Evolutionary conservation across 1,140 invertebrate species (phyloP), one percentile per base, ranked within the genome.

Genomic region (Panagrolaimus sp.): DNA sequence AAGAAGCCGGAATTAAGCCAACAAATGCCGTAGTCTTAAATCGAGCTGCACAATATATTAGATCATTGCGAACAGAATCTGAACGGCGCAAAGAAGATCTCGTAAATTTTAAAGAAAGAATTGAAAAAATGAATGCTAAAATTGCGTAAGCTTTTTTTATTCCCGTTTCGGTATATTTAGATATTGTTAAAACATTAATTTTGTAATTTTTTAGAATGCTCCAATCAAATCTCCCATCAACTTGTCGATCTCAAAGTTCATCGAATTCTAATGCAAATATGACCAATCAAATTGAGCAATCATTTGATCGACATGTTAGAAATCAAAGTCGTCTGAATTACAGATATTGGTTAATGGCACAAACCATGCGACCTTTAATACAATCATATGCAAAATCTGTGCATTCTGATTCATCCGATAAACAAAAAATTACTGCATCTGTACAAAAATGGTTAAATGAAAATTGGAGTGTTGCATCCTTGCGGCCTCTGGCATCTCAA

Each of bases 21-120:
- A 76, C 75, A n/a, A 76, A 76, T 75, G 75, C 75, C 2, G 75
- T 76, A 6, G 75, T 76, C 1, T 66, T 76, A 14, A 76, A 76
- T 66, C 44, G 75, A 38, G 75, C 72, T 10, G 75, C 67, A 10
- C 76, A 78, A 43, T 72, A 76, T 69, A 76, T 76, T 62, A 24
- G 74, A 45, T 43, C 63, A n/a, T 62, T 76, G 58, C 66, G 52
- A 58, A 26, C 52, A 21, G 52, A 58, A 17, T 58, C 52, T 12
- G 52, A 58, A 28, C 21, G 52, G 52, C 28, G 28, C 15, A 58
- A 58, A 17, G 52, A 58, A n/a, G 52, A 58, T 21, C 21, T 58
- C 5, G 21, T 58, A 12, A 58, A 58, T 21, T 58, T 58, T 28
- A 58, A 58, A 21, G 52, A 58, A n/a, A 58, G 28, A 28, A 58